These are phyloP conservation scores for Acrobasis consociella DNA, from an alignment of 2,888 invertebrate species.

Conservation along the genomic window DNA sequence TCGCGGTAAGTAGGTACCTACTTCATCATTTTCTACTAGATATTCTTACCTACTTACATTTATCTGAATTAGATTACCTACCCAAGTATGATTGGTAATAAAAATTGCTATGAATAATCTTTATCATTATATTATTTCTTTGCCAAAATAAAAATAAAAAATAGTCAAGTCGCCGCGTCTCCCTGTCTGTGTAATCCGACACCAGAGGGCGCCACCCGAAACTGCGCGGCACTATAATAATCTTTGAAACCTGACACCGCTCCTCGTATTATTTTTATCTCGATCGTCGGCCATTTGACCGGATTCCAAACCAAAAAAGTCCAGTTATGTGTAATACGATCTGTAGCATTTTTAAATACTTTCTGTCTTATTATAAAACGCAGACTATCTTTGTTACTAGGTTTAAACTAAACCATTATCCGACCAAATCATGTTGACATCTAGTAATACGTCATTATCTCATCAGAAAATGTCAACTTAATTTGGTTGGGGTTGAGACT, in stretches of 20 bases:
- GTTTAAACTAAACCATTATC: no score
- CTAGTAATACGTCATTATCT: no score
- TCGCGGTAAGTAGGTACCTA: no score
- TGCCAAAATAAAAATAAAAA: neutral
- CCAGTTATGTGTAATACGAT: constrained; percentile 8
- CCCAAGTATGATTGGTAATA: no score
- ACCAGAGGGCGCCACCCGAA: constrained; percentile 27
- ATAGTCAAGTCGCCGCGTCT: neutral
- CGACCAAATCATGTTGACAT: no score
- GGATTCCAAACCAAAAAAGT: constrained; percentile 11
- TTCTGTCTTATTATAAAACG: neutral
- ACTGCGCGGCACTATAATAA: constrained; percentile 32
- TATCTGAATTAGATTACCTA: no score
- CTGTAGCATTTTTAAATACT: neutral
- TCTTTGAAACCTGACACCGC: constrained; percentile 27
- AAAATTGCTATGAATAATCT: no score
- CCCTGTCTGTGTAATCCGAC: constrained; percentile 23
- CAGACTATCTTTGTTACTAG: no score
- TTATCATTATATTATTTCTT: neutral
- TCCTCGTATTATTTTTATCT: constrained; percentile 28
- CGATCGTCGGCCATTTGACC: constrained; percentile 12
- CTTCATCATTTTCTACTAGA: no score
- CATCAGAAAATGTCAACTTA: no score
- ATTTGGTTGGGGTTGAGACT: no score
- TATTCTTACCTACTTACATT: no score